Evolutionary conservation across 2,797 vertebrate species (phyloP), one percentile per base, ranked within the genome.

Genomic region (Crax fasciolata): DNA sequence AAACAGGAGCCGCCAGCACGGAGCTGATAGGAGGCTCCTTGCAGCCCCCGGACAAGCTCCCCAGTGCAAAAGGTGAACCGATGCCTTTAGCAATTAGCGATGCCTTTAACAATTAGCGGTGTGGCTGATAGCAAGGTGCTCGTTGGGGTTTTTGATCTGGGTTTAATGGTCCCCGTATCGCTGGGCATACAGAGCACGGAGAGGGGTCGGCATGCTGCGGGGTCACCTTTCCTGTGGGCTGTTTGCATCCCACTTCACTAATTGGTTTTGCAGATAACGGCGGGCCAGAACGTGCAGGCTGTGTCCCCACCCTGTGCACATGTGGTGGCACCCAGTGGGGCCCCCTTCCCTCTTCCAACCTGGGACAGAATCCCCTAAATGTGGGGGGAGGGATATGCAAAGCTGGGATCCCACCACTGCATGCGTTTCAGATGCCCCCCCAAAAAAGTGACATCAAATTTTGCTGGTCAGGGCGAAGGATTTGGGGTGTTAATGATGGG

Each of bases 271-370:
- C 66, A 59, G 85, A 91, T 91, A 89, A 91, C 7, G 4, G 46
- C 1, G 0, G 6, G 43, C 23, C 24, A 14, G 25, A 57, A 61
- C 17, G 15, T 39, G 63, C 1, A 1, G 2, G 24, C 6, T 9
- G 20, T 15, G 25, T 19, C 51, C 2, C 28, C 5, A 1, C 39
- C 17, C 9, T 8, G 32, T 16, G 15, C 13, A 1, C 5, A 0
- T 25, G 0, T 4, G 10, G 3, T 28, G 3, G 72, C 78, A 20
- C 30, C 35, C 16, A 0, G 1, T 0, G 41, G 61, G 49, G 21
- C 7, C 25, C 39, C 5, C 5, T 52, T 15, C 38, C 39, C 65
- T 23, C 6, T 5, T 63, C 77, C 72, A 32, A 3, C 11, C 38
- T 8, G 21, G 66, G 74, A 28, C 28, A 28, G 28, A 18, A 1